phyloP scores from a whole-genome alignment of 2,888 invertebrate species.

The Hydroisotoma schaefferi region DNA sequence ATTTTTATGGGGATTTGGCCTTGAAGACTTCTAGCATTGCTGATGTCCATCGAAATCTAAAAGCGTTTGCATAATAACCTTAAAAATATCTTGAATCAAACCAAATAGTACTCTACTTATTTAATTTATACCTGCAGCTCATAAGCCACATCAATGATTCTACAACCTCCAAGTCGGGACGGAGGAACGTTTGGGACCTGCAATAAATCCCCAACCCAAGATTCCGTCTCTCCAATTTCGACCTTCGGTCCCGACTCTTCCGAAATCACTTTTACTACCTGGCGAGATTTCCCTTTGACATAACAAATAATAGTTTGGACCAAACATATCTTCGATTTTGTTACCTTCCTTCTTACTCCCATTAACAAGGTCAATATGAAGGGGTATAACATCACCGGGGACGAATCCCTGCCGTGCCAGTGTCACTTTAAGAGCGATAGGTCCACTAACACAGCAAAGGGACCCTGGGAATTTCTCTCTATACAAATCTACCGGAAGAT shows the following conservation, averaged over 20 bases:
- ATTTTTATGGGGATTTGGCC: too few relatives aligned
- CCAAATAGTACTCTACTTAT: too few relatives aligned
- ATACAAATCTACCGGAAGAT: neutral
- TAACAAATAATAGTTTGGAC: constrained; percentile 17
- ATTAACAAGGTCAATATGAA: constrained; percentile 19
- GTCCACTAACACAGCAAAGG: constrained; percentile 21
- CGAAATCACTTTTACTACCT: neutral
- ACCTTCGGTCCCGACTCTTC: constrained; percentile 14
- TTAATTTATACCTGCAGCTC: neutral
- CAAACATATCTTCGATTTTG: constrained; percentile 7
- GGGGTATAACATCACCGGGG: constrained; percentile 22
- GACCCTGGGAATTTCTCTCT: constrained; percentile 22
- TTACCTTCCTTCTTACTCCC: constrained; percentile 19
- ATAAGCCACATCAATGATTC: neutral
- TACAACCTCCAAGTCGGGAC: neutral
- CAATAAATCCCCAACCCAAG: too few relatives aligned
- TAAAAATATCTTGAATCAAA: constrained; percentile 2
- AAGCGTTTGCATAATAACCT: too few relatives aligned
- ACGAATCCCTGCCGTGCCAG: constrained; percentile 17
- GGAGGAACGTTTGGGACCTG: neutral
- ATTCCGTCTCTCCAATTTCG: constrained; percentile 11
- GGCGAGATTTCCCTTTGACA: constrained; percentile 13
- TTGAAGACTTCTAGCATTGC: too few relatives aligned
- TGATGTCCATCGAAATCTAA: too few relatives aligned
- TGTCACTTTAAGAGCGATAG: constrained; percentile 17